Conservation (phyloP, 2,888 invertebrate genomes). For the Lymantria monacha region DNA sequence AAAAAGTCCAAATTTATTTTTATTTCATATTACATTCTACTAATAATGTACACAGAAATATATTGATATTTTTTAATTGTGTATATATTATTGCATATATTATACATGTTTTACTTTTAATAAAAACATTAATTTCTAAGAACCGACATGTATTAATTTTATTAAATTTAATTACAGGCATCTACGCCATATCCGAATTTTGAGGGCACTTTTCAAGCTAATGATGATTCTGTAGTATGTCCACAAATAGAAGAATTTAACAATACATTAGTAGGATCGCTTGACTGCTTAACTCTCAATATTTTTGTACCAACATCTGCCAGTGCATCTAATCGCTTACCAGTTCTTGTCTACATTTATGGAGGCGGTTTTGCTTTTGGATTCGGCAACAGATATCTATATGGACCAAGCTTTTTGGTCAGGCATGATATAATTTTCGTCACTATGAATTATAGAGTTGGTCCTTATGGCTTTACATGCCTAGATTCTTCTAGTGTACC, state of each 20-base stretch:
- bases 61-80: too few species aligned
- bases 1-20: too few species aligned
- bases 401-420: conserved; percentile 15
- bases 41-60: too few species aligned
- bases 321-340: background rate
- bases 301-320: conserved; percentile 7
- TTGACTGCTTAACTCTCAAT: conserved; percentile 7
- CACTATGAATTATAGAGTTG: conserved; percentile 32
- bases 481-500: conserved; percentile 28
- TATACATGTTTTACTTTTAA: too few species aligned
- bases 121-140: too few species aligned
- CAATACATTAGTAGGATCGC: conserved; percentile 19
- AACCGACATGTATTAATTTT: background rate
- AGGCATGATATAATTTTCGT: conserved; percentile 32
- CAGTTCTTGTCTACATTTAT: conserved; percentile 7
- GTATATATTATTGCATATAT: too few species aligned
- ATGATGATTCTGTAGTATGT: conserved; percentile 5
- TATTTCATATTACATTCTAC: too few species aligned
- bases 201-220: conserved; percentile 2
- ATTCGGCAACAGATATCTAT: conserved; percentile 1
- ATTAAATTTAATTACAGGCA: background rate
- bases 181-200: conserved; percentile 5
- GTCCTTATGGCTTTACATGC: conserved; percentile 37
- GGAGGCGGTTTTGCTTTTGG: conserved; percentile 4
- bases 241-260: conserved; percentile 8